phyloP scores from a whole-genome alignment of 92 coral and sea anemone genomes.

The Epizoanthus ramosus region DNA sequence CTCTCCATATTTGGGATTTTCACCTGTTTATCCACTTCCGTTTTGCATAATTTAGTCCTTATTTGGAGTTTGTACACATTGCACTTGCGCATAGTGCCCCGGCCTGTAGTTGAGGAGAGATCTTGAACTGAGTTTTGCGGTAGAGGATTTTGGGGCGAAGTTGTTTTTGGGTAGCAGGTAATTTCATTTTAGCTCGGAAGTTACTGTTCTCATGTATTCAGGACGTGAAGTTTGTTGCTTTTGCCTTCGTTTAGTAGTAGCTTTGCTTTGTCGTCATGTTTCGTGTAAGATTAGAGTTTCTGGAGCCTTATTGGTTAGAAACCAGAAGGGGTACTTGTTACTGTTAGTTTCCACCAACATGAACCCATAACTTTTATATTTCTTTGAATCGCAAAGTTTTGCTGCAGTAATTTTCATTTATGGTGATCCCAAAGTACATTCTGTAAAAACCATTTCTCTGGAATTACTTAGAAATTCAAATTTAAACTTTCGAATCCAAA shows the following conservation, averaged over 20 bases:
- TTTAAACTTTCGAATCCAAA: conserved; percentile 13
- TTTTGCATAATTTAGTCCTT: conserved; percentile 26
- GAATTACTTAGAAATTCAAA: background rate
- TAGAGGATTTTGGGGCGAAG: background rate
- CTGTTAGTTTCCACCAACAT: background rate
- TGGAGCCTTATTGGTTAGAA: background rate
- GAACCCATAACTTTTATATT: background rate
- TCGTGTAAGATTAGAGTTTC: background rate
- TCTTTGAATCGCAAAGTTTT: background rate
- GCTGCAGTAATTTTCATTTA: background rate
- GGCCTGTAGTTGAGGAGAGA: conserved; percentile 15
- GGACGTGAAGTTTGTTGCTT: background rate
- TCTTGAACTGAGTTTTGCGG: conserved; percentile 12
- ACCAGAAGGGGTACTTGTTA: conserved; percentile 29
- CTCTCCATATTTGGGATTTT: conserved; percentile 37
- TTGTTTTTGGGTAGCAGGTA: conserved; percentile 3
- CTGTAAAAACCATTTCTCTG: background rate
- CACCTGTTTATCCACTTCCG: conserved; percentile 39
- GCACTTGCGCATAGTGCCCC: conserved; percentile 39
- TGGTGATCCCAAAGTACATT: background rate
- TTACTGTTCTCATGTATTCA: background rate
- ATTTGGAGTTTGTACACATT: conserved; percentile 36
- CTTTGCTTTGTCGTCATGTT: background rate
- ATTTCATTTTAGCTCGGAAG: background rate
- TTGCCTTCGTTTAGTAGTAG: background rate